Conservation (phyloP, 2,888 invertebrate species). For the Dicyrtoma fusca region DNA sequence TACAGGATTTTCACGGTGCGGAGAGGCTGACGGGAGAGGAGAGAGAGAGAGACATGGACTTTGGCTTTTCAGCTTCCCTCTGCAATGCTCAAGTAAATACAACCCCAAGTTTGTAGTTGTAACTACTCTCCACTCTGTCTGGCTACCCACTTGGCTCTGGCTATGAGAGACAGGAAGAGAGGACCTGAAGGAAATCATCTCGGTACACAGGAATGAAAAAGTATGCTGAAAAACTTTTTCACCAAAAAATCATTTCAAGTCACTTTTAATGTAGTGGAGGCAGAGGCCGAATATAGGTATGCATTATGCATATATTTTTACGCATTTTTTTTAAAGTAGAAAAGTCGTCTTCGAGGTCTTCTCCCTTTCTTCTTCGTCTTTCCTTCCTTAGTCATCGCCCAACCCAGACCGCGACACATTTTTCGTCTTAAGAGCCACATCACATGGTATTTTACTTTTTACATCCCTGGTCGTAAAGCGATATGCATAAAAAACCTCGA, state of each 20-base stretch:
- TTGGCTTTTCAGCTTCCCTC: constrained; percentile 1
- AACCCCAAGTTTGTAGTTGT: no score
- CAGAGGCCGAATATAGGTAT: constrained; percentile 27
- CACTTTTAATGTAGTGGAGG: constrained; percentile 33
- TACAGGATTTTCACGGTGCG: background rate
- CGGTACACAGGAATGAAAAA: background rate
- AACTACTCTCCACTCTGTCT: background rate
- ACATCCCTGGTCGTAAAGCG: constrained; percentile 44
- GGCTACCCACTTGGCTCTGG: background rate
- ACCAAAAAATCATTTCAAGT: constrained; percentile 37
- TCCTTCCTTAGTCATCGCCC: constrained; percentile 27
- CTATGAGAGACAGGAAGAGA: constrained; percentile 17
- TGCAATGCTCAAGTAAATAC: background rate
- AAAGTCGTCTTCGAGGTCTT: constrained; percentile 27
- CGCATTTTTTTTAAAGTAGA: constrained; percentile 30
- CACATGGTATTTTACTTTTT: constrained; percentile 48
- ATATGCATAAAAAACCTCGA: constrained; percentile 44
- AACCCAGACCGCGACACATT: constrained; percentile 44
- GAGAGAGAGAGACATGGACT: background rate
- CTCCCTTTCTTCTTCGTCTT: constrained; percentile 11
- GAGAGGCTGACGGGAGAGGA: background rate
- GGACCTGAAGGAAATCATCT: constrained; percentile 33
- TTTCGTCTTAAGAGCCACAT: constrained; percentile 46
- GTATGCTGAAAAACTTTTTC: constrained; percentile 24
- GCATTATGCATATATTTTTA: constrained; percentile 34